Base-by-base conservation (phyloP, 1,140 invertebrate species). In the Ctenoplectra terminalis region DNA sequence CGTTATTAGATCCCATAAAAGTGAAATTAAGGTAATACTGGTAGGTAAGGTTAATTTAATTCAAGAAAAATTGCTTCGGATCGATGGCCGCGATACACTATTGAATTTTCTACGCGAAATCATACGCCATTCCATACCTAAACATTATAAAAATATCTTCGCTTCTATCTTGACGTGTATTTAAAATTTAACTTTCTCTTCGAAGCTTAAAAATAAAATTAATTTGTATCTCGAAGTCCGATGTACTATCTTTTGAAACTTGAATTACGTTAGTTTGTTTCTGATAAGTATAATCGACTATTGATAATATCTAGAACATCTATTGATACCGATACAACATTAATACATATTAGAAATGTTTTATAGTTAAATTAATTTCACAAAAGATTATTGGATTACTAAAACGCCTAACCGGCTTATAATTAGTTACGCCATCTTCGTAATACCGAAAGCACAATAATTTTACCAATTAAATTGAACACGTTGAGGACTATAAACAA, bases 141-240 rank as follows among this genome's bases (percentile, higher is more conserved):
- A 34, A 60, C 29, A 5, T 5, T 13, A 34, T 9, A 60, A 34
- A 17, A 34, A 60, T 40, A 40, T 4, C 4, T 40, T 40, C 40
- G 40, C 4, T 40, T 4, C 40, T n/a, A n/a, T n/a, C n/a, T n/a
- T n/a, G n/a, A n/a, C n/a, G n/a, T n/a, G n/a, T n/a, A n/a, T n/a
- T n/a, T n/a, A n/a, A 58, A 17, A 61, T 37, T 61, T 29, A 37
- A 61, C 60, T 61, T 61, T 61, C 60, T 37, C 31, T n/a, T 61
- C 4, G 20, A n/a, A 61, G 1, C 34, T 40, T n/a, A 40, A 40
- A 9, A 40, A 40, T 15, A n/a, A 63, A 63, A 37, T 37, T 13
- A 37, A 37, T 37, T n/a, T 37, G 29, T 9, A n/a, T 3, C 13
- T 11, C 5, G 6, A 40, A 40, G 23, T 37, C n/a, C 34, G 26